phyloP scores from a whole-genome alignment of 2,888 invertebrate species.

The Netelia melanura region DNA sequence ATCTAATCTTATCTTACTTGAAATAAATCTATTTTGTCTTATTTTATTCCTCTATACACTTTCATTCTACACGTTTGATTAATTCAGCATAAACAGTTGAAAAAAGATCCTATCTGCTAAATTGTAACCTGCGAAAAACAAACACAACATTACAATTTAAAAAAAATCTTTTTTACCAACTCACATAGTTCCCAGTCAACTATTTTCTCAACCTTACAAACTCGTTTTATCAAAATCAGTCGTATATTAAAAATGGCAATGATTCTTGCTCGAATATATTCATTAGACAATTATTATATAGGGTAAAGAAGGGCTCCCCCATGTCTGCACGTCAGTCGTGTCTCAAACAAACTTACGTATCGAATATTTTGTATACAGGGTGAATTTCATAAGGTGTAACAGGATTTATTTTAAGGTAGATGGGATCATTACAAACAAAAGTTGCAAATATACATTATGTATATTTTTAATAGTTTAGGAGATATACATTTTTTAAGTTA shows the following conservation, averaged over 20 bases:
- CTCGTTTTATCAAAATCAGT: not conserved
- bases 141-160: not conserved
- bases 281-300: not conserved
- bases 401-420: too few relatives aligned
- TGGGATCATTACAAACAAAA: too few relatives aligned
- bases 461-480: too few relatives aligned
- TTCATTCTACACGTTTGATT: too few relatives aligned
- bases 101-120: not conserved
- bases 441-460: too few relatives aligned
- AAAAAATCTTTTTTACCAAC: not conserved
- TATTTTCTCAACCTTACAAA: too few relatives aligned
- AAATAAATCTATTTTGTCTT: too few relatives aligned
- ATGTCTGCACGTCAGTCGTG: not conserved
- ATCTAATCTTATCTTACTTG: too few relatives aligned
- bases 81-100: not conserved
- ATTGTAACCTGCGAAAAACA: not conserved
- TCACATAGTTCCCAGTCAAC: too few relatives aligned
- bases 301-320: not conserved
- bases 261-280: constrained; percentile 36
- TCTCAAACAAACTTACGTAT: constrained; percentile 1
- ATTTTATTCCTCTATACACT: too few relatives aligned
- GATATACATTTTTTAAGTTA: too few relatives aligned
- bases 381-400: too few relatives aligned
- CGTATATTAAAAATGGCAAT: constrained; percentile 16
- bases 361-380: not conserved